Base-by-base conservation (phyloP, 2,888 invertebrate species). In the Coenonympha glycerion region DNA sequence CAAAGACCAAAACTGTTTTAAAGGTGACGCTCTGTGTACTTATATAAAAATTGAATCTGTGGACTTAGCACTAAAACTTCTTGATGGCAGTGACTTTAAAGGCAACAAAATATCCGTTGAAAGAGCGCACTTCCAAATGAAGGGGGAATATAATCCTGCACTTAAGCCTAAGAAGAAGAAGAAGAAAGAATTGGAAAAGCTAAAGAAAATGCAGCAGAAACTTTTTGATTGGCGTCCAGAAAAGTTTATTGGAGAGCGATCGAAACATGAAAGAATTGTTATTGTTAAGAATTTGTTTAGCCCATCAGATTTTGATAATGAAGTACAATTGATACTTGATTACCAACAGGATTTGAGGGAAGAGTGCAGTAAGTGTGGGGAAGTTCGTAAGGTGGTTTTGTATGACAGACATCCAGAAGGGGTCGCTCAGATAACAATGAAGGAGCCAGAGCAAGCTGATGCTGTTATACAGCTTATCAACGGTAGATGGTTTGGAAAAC, bases 21-120 rank as follows among this genome's bases (percentile, higher is more conserved):
- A 99, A 87, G 99, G 99, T 6, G 99, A 99, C 87, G 99, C 95
- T 8, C 87, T 96, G 36, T 99, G 99, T 77, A 96, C 97, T 59
- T 99, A 97, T 71, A 96, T 99, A 45, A 97, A 95, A 90, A 94
- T 95, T 72, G 99, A 99, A 80, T 98, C 98, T 3, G 97, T 99
- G 1, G 92, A 96, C 24, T 81, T 99, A 65, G 98, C 99, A 1
- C 76, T 99, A 47, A 93, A 95, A 55, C 89, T 99, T 56, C 82
- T 99, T 39, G 99, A 99, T 82, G 98, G 97, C 1, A 92, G 90
- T 62, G 90, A 93, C 54, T 80, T 93, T 4, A 91, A 94, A 68
- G 96, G 94, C 0, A 90, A 93, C 47, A 94, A 91, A 66, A 88
- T 99, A 3, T 91, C 90, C 65, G 98, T 98, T 2, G 97, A 99